Percentiles rank a stretch among this genome's conserved stretches.
Conservation (phyloP, 2,797 vertebrate species). For the Melopsittacus undulatus region DNA sequence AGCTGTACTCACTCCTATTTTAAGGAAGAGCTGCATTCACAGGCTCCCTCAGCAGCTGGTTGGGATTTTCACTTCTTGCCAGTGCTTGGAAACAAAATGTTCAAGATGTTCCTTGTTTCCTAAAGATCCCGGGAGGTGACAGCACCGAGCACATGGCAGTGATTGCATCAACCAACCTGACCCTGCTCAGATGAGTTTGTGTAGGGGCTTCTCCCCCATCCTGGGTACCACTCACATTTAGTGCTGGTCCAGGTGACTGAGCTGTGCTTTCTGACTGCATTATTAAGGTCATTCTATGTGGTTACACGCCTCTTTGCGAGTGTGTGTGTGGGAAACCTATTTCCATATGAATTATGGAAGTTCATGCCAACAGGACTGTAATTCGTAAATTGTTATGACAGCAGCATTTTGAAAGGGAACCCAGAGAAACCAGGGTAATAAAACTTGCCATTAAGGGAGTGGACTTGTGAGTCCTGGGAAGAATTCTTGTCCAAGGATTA, state of each 20-base stretch:
- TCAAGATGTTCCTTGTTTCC: slow-evolving; percentile 13
- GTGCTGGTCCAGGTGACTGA: background rate
- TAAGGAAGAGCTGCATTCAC: background rate
- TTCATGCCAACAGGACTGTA: background rate
- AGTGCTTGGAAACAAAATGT: background rate
- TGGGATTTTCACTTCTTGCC: background rate
- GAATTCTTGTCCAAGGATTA: slow-evolving; percentile 35
- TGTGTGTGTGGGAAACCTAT: background rate
- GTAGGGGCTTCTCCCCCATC: background rate
- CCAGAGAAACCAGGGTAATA: slow-evolving; percentile 36
- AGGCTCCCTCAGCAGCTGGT: slow-evolving; percentile 7
- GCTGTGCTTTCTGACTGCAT: background rate
- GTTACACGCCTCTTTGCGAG: background rate
- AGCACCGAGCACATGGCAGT: background rate
- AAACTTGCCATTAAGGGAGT: slow-evolving; percentile 28
- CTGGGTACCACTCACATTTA: background rate
- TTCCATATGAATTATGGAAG: slow-evolving; percentile 4
- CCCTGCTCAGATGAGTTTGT: background rate
- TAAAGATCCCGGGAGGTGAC: background rate
- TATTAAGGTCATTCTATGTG: background rate
- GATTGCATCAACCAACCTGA: background rate
- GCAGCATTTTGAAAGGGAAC: slow-evolving; percentile 19
- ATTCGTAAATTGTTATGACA: slow-evolving; percentile 20
- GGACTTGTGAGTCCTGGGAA: slow-evolving; percentile 27
- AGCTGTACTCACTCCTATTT: background rate